phyloP scores from a whole-genome alignment of 2,888 invertebrate genomes.

The Toxonevra muliebris region DNA sequence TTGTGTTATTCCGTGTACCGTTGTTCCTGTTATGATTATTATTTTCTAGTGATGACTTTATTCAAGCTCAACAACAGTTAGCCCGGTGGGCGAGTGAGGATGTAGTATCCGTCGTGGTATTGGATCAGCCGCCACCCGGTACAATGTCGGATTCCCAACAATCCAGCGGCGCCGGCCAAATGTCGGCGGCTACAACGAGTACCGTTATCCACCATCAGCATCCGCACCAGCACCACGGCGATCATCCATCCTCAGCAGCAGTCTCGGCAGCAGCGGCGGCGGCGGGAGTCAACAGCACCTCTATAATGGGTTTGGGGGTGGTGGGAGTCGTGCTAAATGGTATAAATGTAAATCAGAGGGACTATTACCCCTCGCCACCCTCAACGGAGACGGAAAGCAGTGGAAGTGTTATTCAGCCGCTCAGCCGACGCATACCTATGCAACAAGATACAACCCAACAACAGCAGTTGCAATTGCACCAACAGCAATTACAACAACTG shows the following conservation, averaged over 20 bases:
- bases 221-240: slow-evolving; percentile 64
- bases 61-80: slow-evolving; percentile 96
- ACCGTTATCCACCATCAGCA: slow-evolving; percentile 67
- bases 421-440: slow-evolving; percentile 50
- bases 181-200: slow-evolving; percentile 68
- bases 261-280: slow-evolving; percentile 40
- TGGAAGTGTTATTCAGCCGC: slow-evolving; percentile 67
- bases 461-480: slow-evolving; percentile 52
- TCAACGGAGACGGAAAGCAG: slow-evolving; percentile 68
- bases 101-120: slow-evolving; percentile 71
- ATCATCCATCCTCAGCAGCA: slow-evolving; percentile 61
- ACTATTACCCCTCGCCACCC: slow-evolving; percentile 66
- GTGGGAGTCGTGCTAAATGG: slow-evolving; percentile 61
- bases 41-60: slow-evolving; percentile 97
- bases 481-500: slow-evolving; percentile 47
- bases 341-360: slow-evolving; percentile 67
- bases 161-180: slow-evolving; percentile 67
- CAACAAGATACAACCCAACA: slow-evolving; percentile 48
- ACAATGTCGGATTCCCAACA: slow-evolving; percentile 65
- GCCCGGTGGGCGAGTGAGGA: slow-evolving; percentile 95
- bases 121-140: slow-evolving; percentile 64
- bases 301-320: slow-evolving; percentile 58
- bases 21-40: slow-evolving; percentile 80
- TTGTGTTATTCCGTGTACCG: slow-evolving; percentile 67
- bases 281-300: slow-evolving; percentile 50